phyloP scores from a whole-genome alignment of 2,797 vertebrate species.

The Coreius guichenoti region DNA sequence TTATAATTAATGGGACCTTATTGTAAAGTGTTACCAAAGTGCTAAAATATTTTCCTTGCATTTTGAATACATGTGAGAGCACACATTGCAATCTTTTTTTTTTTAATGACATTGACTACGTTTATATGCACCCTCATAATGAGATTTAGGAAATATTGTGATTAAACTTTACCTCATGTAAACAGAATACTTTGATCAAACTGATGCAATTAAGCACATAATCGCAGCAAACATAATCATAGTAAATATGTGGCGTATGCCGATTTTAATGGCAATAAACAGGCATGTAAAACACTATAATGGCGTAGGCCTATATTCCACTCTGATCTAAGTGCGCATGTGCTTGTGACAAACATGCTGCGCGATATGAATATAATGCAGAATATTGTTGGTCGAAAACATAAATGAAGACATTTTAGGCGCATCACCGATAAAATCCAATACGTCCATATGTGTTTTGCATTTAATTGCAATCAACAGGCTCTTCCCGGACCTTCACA shows the following conservation, averaged over 20 bases:
- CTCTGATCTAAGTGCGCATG: not conserved
- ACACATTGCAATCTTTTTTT: not conserved
- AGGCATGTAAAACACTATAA: not conserved
- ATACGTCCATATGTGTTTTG: not conserved
- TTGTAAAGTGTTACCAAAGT: not conserved
- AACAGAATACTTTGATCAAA: no score
- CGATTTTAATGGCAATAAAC: not conserved
- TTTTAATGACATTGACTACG: not conserved
- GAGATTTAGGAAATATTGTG: no score
- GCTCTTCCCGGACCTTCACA: no score
- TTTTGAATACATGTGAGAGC: not conserved
- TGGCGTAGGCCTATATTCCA: not conserved
- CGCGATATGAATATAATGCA: not conserved
- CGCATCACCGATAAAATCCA: not conserved
- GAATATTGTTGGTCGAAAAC: not conserved
- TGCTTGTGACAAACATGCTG: not conserved
- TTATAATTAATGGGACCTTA: not conserved
- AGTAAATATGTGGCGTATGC: no score
- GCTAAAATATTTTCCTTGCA: not conserved
- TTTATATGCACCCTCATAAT: no score
- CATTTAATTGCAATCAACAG: no score
- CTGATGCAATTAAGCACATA: no score
- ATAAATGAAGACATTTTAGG: not conserved
- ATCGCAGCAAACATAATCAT: no score
- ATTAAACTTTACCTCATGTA: no score